A percentile compares a stretch with the other conserved stretches of the same genome.
Conservation (phyloP, 2,888 invertebrate genomes). For the Harpagoxenus sublaevis region DNA sequence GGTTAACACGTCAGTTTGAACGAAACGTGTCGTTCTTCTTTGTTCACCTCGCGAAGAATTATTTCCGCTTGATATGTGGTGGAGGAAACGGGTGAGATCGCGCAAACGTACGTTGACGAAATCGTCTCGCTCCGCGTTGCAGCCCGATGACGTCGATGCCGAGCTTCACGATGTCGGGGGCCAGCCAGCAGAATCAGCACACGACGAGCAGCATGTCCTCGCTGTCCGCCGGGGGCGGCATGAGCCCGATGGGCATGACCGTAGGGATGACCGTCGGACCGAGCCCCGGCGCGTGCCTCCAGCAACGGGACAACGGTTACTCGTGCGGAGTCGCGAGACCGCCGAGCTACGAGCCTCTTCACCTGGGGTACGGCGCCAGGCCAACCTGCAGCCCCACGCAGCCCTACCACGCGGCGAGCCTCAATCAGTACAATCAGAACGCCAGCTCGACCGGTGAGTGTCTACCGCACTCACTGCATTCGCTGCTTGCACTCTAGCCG, state of each 20-base stretch:
- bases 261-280: constrained; percentile 87
- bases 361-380: constrained; percentile 88
- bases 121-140: constrained; percentile 37
- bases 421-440: constrained; percentile 86
- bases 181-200: constrained; percentile 82
- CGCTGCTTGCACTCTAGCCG: constrained; percentile 86
- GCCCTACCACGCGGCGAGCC: constrained; percentile 88
- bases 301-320: constrained; percentile 88
- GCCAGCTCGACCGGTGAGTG: constrained; percentile 86
- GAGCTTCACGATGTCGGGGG: constrained; percentile 86
- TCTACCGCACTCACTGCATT: constrained; percentile 87
- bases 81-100: not conserved
- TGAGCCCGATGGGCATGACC: constrained; percentile 86
- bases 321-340: constrained; percentile 87
- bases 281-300: constrained; percentile 88
- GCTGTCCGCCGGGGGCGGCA: constrained; percentile 82
- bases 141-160: constrained; percentile 89
- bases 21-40: not conserved
- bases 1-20: not conserved
- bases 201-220: constrained; percentile 84
- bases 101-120: not conserved
- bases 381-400: constrained; percentile 91
- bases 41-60: not conserved
- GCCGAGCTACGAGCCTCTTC: constrained; percentile 88
- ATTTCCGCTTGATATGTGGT: not conserved